Conservation (phyloP, 2,797 vertebrate genomes). For the Pseudomugil gertrudae region DNA sequence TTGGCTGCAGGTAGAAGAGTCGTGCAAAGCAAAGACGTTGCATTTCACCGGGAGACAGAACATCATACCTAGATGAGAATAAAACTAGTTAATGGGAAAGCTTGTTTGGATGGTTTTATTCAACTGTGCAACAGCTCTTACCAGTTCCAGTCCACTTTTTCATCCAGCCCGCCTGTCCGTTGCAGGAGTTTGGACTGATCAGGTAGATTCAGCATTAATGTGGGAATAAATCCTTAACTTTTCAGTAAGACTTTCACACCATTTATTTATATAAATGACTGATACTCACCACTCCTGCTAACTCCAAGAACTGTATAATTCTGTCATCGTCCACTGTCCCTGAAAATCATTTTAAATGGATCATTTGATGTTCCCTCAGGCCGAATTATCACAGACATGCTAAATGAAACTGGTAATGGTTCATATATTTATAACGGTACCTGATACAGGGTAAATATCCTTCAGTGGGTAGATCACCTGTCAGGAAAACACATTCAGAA, state of each 20-base stretch:
- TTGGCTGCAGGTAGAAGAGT: conserved; percentile 96
- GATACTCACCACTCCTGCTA: conserved; percentile 90
- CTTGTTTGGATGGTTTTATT: neutral
- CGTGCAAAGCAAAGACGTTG: conserved; percentile 94
- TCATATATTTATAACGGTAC: conserved; percentile 68
- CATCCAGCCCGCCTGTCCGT: conserved; percentile 91
- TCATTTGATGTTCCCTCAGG: too few species aligned
- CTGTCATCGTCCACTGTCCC: conserved; percentile 91
- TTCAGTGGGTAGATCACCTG: conserved; percentile 97
- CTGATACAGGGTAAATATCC: conserved; percentile 92
- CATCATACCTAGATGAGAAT: conserved; percentile 87
- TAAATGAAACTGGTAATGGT: neutral
- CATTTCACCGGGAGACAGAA: conserved; percentile 97
- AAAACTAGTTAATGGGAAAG: neutral
- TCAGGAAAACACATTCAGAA: conserved; percentile 22
- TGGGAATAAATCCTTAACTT: neutral
- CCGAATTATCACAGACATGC: neutral
- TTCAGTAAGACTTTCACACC: neutral
- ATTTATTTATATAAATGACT: neutral
- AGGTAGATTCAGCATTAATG: neutral
- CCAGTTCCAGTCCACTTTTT: conserved; percentile 96
- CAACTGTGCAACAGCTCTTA: conserved; percentile 67
- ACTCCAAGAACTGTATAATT: conserved; percentile 89
- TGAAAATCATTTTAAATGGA: conserved; percentile 62
- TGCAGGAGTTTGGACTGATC: conserved; percentile 86